phyloP scores from a whole-genome alignment of 2,113 vertebrate species.

The Hyaena hyaena region DNA sequence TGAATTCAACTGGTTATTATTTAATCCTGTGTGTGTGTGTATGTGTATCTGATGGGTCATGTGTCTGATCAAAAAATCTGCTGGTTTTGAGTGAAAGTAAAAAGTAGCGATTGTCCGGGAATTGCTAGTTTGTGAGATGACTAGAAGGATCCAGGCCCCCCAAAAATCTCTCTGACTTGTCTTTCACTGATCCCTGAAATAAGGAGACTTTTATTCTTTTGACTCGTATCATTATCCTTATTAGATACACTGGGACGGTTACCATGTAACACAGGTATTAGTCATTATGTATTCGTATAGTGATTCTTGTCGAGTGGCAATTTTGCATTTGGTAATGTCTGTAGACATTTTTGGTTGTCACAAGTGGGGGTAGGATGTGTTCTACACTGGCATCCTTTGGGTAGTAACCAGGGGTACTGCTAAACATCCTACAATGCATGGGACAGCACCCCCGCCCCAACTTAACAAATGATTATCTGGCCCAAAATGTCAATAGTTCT shows the following conservation, averaged over 20 bases:
- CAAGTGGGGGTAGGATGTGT: neutral
- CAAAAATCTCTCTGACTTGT: neutral
- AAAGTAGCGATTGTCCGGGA: neutral
- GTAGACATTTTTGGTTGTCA: neutral
- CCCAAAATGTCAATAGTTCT: neutral
- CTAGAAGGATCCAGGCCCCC: neutral
- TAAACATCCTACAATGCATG: neutral
- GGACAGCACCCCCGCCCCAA: fast-evolving
- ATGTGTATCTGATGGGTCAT: neutral
- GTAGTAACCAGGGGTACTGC: neutral
- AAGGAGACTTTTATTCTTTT: neutral
- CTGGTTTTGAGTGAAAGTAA: neutral
- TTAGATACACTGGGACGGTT: neutral
- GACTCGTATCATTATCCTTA: neutral
- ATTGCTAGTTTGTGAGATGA: neutral
- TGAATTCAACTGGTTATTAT: neutral
- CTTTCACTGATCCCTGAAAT: neutral
- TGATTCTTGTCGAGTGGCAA: neutral
- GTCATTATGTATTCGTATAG: neutral
- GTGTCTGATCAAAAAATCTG: neutral
- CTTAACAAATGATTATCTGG: neutral
- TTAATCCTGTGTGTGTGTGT: neutral
- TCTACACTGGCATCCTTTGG: neutral
- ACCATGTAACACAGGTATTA: neutral
- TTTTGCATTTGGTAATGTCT: neutral